A percentile compares a stretch with the other conserved stretches of the same genome.
Conservation (phyloP, 1,140 invertebrate species). For the Zeugodacus cucurbitae region DNA sequence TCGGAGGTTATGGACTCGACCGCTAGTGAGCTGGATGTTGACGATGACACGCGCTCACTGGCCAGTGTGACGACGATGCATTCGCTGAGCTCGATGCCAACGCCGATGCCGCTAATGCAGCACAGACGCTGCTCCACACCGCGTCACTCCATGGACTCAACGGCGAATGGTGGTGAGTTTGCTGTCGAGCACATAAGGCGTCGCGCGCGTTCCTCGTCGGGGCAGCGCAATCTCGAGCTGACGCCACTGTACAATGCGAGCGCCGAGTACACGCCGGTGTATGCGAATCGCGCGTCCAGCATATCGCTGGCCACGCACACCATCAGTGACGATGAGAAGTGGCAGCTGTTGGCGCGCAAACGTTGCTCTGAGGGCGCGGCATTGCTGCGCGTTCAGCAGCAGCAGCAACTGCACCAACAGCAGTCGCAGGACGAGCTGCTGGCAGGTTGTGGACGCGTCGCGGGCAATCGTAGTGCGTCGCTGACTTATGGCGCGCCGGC, state of each 20-base stretch:
- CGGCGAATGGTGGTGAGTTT: conserved; percentile 42
- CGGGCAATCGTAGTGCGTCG: conserved; percentile 46
- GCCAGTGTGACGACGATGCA: conserved; percentile 55
- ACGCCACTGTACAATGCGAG: conserved; percentile 56
- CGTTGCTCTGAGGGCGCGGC: conserved; percentile 58
- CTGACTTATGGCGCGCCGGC: conserved; percentile 33
- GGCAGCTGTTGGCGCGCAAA: conserved; percentile 60
- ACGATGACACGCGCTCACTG: conserved; percentile 50
- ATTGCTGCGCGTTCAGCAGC: background rate
- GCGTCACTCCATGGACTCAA: conserved; percentile 53
- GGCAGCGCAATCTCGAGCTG: conserved; percentile 61
- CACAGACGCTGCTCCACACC: conserved; percentile 60
- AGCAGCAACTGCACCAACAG: conserved; percentile 13
- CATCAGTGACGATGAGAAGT: conserved; percentile 61
- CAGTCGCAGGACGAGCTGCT: background rate
- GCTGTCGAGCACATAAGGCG: conserved; percentile 47
- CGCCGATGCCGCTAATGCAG: conserved; percentile 62
- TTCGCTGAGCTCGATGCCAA: conserved; percentile 46
- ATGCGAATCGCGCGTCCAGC: conserved; percentile 57
- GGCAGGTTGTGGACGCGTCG: background rate
- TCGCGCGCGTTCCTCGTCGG: conserved; percentile 57
- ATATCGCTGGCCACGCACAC: conserved; percentile 54
- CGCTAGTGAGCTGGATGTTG: conserved; percentile 35
- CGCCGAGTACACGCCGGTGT: conserved; percentile 61
- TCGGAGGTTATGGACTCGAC: conserved; percentile 5